These are phyloP conservation scores for Beroe ovata DNA, from an alignment of 37 sponge, comb jelly and placozoan genomes.

Conservation along the genomic window DNA sequence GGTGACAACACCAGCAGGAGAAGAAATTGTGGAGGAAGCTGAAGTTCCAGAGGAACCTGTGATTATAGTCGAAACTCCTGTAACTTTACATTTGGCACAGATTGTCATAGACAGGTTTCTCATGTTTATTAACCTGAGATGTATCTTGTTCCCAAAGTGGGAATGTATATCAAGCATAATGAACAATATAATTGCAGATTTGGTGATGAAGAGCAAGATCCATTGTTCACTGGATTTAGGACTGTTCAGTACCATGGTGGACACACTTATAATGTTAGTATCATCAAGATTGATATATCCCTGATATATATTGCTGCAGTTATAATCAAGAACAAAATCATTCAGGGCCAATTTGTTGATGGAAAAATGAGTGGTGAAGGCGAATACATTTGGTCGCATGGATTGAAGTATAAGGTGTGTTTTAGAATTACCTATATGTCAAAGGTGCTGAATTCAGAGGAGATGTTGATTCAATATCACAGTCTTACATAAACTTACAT, in stretches of 20 bases:
- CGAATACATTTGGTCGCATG: slow-evolving; percentile 76
- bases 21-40: slow-evolving; percentile 9
- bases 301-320: too few relatives aligned
- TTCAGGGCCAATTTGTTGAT: slow-evolving; percentile 75
- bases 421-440: not conserved
- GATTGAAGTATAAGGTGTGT: slow-evolving; percentile 77
- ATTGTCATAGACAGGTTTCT: slow-evolving; percentile 47
- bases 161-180: not conserved
- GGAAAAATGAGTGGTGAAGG: slow-evolving; percentile 84
- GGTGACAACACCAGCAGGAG: not conserved
- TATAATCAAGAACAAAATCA: too few relatives aligned
- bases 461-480: not conserved
- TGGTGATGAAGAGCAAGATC: slow-evolving; percentile 37
- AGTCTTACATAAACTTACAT: not conserved
- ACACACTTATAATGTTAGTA: slow-evolving; percentile 4
- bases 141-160: too few relatives aligned
- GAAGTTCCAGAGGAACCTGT: not conserved
- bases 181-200: not conserved
- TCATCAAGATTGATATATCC: too few relatives aligned
- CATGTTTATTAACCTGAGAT: too few relatives aligned
- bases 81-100: not conserved
- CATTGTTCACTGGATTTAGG: slow-evolving; percentile 45
- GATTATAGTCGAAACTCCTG: slow-evolving; percentile 17
- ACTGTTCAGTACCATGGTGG: slow-evolving; percentile 36
- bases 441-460: too few relatives aligned